A percentile compares a stretch with the other conserved stretches of the same genome.
Conservation (phyloP, 2,113 vertebrate genomes). For the cattle (Bos taurus) region ARS-UCD2.0 NC_037352.1:11828501-11829000, state of each 20-base stretch:
- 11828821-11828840: fast-evolving
- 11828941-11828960: not conserved
- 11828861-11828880: no score
- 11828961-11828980: not conserved
- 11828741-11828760: not conserved
- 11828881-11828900: not conserved
- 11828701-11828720: not conserved
- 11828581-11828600: not conserved
- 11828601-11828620: not conserved
- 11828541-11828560: not conserved
- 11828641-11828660: not conserved
- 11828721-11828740: not conserved
- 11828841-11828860: no score
- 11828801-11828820: no score
- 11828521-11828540: not conserved
- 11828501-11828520: not conserved
- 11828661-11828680: not conserved
- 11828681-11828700: not conserved
- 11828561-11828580: not conserved
- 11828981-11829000: not conserved
- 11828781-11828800: no score
- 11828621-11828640: not conserved
- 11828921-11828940: not conserved
- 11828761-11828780: not conserved
- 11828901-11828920: not conserved